Evolutionary conservation across 1,140 invertebrate genomes (phyloP).

Genomic region (Zaprionus africanus): DNA sequence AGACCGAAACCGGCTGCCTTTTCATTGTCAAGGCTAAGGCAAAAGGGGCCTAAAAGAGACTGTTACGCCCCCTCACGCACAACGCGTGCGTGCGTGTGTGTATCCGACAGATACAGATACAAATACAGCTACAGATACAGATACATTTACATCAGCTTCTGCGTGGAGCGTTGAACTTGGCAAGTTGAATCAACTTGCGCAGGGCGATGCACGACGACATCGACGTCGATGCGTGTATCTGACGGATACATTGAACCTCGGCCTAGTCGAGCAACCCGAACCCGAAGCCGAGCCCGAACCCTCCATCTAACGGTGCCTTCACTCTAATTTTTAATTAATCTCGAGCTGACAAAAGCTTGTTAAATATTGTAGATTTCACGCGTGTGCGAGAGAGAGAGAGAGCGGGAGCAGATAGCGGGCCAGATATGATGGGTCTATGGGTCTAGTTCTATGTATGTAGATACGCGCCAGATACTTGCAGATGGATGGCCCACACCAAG

Average conservation of each 20-base stretch:
- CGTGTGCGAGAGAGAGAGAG: slow-evolving; percentile 13
- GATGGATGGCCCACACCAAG: slow-evolving; percentile 40
- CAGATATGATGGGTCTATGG: slow-evolving; percentile 26
- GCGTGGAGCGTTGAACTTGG: slow-evolving; percentile 70
- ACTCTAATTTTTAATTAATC: slow-evolving; percentile 75
- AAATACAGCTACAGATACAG: slow-evolving; percentile 18
- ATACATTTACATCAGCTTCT: slow-evolving; percentile 19
- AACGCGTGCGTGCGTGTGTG: slow-evolving; percentile 55
- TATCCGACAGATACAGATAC: slow-evolving; percentile 21
- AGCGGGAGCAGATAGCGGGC: slow-evolving; percentile 53
- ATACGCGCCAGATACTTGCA: slow-evolving; percentile 44
- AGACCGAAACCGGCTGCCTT: slow-evolving; percentile 26
- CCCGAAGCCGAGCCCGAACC: background rate
- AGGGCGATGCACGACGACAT: slow-evolving; percentile 5
- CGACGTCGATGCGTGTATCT: slow-evolving; percentile 54
- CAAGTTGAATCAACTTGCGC: slow-evolving; percentile 74
- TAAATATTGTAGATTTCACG: slow-evolving; percentile 23
- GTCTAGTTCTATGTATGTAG: slow-evolving; percentile 43
- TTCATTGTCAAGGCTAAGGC: slow-evolving; percentile 48
- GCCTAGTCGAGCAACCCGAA: slow-evolving; percentile 17
- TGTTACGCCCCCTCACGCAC: slow-evolving; percentile 45
- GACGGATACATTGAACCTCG: slow-evolving; percentile 67
- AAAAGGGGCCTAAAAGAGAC: slow-evolving; percentile 17
- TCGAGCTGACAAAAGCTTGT: slow-evolving; percentile 55
- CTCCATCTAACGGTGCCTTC: slow-evolving; percentile 59